phyloP scores from a whole-genome alignment of 2,888 invertebrate species.

The Strigamia maritima region DNA sequence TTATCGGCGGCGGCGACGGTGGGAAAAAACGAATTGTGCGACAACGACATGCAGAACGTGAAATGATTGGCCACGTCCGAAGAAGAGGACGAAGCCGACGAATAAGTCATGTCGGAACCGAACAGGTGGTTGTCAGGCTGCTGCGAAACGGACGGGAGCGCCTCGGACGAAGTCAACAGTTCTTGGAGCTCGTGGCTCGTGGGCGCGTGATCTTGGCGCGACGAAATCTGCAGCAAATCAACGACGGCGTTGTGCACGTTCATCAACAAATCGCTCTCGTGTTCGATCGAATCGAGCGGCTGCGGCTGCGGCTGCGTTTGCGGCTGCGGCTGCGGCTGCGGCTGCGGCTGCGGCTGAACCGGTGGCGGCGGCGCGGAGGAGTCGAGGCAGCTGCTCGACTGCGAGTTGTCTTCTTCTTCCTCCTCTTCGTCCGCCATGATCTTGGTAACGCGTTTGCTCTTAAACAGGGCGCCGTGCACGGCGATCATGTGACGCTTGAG shows the following conservation, averaged over 20 bases:
- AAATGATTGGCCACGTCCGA: neutral
- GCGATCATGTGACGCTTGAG: constrained; percentile 41
- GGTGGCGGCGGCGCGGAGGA: neutral
- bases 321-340: too few relatives aligned
- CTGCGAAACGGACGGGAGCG: neutral
- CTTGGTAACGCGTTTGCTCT: constrained; percentile 40
- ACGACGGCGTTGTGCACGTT: constrained; percentile 6
- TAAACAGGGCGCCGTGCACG: constrained; percentile 38
- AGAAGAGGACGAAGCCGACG: neutral
- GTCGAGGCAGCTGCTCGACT: constrained; percentile 6
- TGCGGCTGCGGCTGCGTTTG: neutral
- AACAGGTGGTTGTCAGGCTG: neutral
- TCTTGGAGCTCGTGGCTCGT: neutral
- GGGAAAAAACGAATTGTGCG: neutral
- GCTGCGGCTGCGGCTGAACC: too few relatives aligned
- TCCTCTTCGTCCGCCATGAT: constrained; percentile 11
- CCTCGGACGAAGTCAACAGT: neutral
- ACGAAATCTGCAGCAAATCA: neutral
- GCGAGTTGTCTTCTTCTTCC: neutral
- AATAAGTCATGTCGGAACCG: neutral
- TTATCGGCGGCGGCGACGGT: neutral
- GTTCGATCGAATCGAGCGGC: neutral
- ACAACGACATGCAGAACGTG: neutral
- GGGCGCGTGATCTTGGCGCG: neutral
- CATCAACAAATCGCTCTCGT: neutral